Evolutionary conservation across 2,797 vertebrate genomes (phyloP).

Genomic region (Cirrhinus mrigala): DNA sequence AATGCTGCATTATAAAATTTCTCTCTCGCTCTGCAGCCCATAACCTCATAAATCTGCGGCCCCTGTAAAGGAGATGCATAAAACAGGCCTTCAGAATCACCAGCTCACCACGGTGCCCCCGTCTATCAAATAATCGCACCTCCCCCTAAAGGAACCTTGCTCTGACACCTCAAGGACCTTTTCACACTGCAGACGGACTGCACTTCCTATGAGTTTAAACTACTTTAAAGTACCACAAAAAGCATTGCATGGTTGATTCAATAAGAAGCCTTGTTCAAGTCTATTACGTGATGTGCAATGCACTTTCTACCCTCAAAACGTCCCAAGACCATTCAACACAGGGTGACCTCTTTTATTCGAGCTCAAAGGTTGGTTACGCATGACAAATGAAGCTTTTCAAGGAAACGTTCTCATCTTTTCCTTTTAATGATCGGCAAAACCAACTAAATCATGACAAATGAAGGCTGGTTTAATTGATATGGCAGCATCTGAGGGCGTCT

Average conservation of each 20-base stretch:
- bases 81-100: slow-evolving; percentile 33
- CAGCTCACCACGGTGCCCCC: slow-evolving; percentile 3
- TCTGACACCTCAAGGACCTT: slow-evolving; percentile 71
- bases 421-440: slow-evolving; percentile 70
- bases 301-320: slow-evolving; percentile 30
- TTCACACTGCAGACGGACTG: slow-evolving; percentile 32
- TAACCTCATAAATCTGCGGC: slow-evolving; percentile 27
- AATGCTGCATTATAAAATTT: slow-evolving; percentile 7
- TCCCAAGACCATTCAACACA: slow-evolving; percentile 49
- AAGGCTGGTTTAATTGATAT: slow-evolving; percentile 77
- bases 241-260: background rate
- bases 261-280: slow-evolving; percentile 4
- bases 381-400: slow-evolving; percentile 45
- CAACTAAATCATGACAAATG: slow-evolving; percentile 77
- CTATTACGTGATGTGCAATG: background rate
- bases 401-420: slow-evolving; percentile 62
- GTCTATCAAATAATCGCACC: slow-evolving; percentile 26
- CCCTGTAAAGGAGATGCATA: slow-evolving; percentile 32
- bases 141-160: slow-evolving; percentile 37
- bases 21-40: background rate
- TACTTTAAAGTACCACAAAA: background rate
- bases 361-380: slow-evolving; percentile 43
- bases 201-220: slow-evolving; percentile 28
- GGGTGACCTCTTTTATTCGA: slow-evolving; percentile 61
- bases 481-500: slow-evolving; percentile 72